phyloP scores from a whole-genome alignment of 2,797 vertebrate genomes.

The Megaceryle alcyon region DNA sequence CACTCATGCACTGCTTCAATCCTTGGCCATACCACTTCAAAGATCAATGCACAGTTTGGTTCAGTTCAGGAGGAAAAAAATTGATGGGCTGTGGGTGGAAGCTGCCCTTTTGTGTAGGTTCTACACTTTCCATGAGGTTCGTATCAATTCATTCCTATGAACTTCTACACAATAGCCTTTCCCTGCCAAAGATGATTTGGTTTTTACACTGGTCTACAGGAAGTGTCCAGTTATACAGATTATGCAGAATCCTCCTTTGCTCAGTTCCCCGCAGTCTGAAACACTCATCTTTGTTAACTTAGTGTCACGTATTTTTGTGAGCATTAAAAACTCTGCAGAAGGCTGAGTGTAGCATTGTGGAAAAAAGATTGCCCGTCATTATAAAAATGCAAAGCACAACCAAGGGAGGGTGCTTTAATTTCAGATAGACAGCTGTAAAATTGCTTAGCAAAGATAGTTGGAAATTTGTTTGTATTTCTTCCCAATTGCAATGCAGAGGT shows the following conservation, averaged over 20 bases:
- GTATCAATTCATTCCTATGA: not conserved
- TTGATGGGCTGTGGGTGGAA: not conserved
- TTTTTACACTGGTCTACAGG: not conserved
- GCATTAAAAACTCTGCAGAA: not conserved
- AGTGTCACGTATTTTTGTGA: not conserved
- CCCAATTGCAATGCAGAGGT: slow-evolving; percentile 37
- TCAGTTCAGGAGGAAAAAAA: not conserved
- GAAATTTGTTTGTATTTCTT: slow-evolving; percentile 35
- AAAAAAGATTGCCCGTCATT: not conserved
- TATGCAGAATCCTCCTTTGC: not conserved
- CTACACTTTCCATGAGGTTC: not conserved
- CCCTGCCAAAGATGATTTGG: not conserved
- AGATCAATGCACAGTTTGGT: not conserved
- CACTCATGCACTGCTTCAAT: not conserved
- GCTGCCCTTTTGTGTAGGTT: not conserved
- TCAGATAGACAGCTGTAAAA: slow-evolving; percentile 51
- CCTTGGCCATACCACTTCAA: not conserved
- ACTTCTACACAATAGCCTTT: not conserved
- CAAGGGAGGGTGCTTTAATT: slow-evolving; percentile 42
- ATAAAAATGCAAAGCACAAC: slow-evolving; percentile 50
- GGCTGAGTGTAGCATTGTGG: not conserved
- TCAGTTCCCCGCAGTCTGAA: not conserved
- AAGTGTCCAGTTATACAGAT: not conserved
- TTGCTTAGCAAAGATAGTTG: slow-evolving; percentile 28
- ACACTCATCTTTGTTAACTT: not conserved